Percentiles rank a stretch among this genome's conserved stretches.
Evolutionary conservation across 2,797 vertebrate genomes (phyloP).

Genomic region (Calcarius lapponicus): DNA sequence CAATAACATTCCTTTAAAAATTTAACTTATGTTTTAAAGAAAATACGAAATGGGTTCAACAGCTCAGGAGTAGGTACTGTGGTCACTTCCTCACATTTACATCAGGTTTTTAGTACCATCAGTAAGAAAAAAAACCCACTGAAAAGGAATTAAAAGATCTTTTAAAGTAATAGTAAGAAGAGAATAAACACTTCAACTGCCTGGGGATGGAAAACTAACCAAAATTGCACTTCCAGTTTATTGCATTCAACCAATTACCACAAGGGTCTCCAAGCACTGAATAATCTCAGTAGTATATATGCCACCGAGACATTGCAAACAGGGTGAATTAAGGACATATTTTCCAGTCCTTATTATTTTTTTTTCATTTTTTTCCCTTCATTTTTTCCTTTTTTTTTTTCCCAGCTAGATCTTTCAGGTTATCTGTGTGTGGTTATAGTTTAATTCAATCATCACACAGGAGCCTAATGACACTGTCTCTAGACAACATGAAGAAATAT

Average conservation of each 20-base stretch:
- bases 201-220: conserved; percentile 12
- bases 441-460: conserved; percentile 75
- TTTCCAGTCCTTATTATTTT: conserved; percentile 39
- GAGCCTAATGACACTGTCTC: conserved; percentile 76
- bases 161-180: conserved; percentile 1
- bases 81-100: neutral
- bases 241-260: conserved; percentile 29
- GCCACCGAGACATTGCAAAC: neutral
- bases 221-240: conserved; percentile 37
- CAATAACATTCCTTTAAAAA: neutral
- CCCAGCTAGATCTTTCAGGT: conserved; percentile 47
- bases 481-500: conserved; percentile 75
- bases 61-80: neutral
- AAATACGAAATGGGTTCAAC: neutral
- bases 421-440: conserved; percentile 68
- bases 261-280: conserved; percentile 28
- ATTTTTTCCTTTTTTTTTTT: neutral
- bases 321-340: conserved; percentile 63
- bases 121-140: neutral
- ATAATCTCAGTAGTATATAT: conserved; percentile 18
- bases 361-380: neutral
- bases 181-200: conserved; percentile 9
- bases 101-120: neutral
- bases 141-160: neutral
- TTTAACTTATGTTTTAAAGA: neutral